Base-by-base conservation (phyloP, 2,888 invertebrate genomes). In the Apantesis nais region DNA sequence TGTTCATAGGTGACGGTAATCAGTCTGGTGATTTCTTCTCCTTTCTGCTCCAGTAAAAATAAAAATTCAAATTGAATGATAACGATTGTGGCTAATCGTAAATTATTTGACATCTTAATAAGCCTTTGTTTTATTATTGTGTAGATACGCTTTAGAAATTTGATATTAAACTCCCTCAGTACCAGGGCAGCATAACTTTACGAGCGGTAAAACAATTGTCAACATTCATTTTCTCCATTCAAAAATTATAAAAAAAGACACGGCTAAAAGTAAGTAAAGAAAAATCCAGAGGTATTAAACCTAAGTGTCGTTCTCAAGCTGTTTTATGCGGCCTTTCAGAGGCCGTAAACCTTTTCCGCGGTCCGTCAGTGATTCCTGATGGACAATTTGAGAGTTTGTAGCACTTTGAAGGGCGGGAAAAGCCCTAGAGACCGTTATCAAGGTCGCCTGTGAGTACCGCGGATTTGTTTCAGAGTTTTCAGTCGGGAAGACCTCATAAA, bases 341-440 rank as follows among this genome's bases (percentile, higher is more conserved):
- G 90, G 82, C 90, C 90, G 92, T 93, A 93, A 93, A 93, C 89
- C 90, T 86, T 84, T 86, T 86, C 83, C 82, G 85, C 81, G 84
- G 85, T 84, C 82, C 86, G 88, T 89, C 92, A 90, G 90, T 93
- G 93, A 93, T 92, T 91, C 91, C 90, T 93, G 94, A 94, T 94
- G 93, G 94, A 93, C 94, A 93, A 91, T 94, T 94, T 92, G 92
- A 90, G 93, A 92, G 90, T 91, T 90, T 88, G 85, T 87, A 86
- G 86, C 82, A 86, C 79, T 83, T 84, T 81, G 81, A 80, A 81
- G 83, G 80, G 78, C 74, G 78, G 74, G 68, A 70, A 79, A 78
- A 76, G 77, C 80, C 83, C 81, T 70, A 67, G 83, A 84, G 80
- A 79, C 76, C 82, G 83, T 84, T 83, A 86, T 81, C 83, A 79